Base-by-base conservation (phyloP, 1,140 invertebrate genomes). In the Rhagoletis pomonella region DNA sequence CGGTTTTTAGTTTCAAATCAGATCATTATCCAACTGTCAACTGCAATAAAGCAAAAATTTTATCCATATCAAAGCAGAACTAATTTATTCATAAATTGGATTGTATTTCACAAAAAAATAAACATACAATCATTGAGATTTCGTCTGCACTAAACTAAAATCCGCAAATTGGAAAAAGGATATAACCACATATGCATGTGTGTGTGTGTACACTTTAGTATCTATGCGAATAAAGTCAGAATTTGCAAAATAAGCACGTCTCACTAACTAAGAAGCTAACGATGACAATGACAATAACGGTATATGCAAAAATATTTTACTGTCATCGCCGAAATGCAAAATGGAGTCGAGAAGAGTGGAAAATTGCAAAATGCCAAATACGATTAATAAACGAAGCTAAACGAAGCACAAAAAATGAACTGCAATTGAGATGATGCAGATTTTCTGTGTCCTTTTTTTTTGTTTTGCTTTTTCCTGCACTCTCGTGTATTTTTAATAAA, bases 311-410 rank as follows among this genome's bases (percentile, higher is more conserved):
- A 81, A 81, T 81, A 81, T 81, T 81, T 50, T 62, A 62, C 60
- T 81, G 73, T n/a, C 29, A 29, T 29, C 29, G 29, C 29, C 29
- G 29, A 29, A 29, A 29, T 19, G 2, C 1, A 7, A 29, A 29
- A 29, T 62, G 17, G 69, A 73, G 47, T 47, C 47, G 39, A 3
- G 73, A 58, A 3, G 44, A 29, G 73, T 29, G 47, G 73, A 81
- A 55, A 55, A 81, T 81, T 81, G 73, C n/a, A 81, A 81, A 81
- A 81, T 81, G 73, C 73, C 73, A 81, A 81, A 81, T 81, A n/a
- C 44, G 19, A 81, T 81, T 81, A 81, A 81, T 81, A 81, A 81
- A 29, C 47, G 47, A 29, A 29, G 29, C 29, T 29, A 29, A 29
- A 29, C 29, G 29, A 81, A 81, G 73, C 73, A 81, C 17, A 19